Percentiles rank a stretch among this genome's conserved stretches.
Conservation (phyloP, 1,140 invertebrate genomes). For the Linepithema humile region DNA sequence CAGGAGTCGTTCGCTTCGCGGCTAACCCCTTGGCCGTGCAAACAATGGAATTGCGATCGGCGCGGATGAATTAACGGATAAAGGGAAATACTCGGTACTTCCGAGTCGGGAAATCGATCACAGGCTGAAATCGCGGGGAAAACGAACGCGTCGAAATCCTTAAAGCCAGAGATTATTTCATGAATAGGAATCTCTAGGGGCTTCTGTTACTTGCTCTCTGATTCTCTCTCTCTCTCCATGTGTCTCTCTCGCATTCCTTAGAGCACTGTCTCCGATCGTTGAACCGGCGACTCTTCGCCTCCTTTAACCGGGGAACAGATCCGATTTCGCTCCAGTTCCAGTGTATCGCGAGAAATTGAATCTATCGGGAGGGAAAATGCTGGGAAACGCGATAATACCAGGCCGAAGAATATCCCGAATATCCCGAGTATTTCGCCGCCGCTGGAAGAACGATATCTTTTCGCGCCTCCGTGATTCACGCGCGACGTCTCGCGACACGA, state of each 20-base stretch:
- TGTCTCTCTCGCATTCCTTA: constrained; percentile 6
- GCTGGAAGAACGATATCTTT: constrained; percentile 1
- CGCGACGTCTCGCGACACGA: background rate
- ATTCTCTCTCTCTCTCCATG: background rate
- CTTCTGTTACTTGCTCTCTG: background rate
- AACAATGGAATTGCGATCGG: constrained; percentile 53
- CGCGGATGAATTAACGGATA: constrained; percentile 43
- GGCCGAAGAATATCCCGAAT: constrained; percentile 1
- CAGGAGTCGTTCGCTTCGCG: background rate
- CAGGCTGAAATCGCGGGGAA: background rate
- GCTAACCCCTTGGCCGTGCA: background rate
- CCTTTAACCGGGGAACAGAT: constrained; percentile 29
- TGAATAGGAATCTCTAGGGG: constrained; percentile 1
- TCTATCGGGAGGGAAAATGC: constrained; percentile 20
- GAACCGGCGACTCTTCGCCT: constrained; percentile 10
- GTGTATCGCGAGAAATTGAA: constrained; percentile 34
- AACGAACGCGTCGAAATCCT: constrained; percentile 23
- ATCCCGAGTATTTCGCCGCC: background rate
- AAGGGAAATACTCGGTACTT: constrained; percentile 16
- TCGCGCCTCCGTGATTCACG: background rate
- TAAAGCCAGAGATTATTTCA: constrained; percentile 41
- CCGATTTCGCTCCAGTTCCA: constrained; percentile 50
- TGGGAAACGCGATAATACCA: background rate
- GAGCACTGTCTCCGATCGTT: constrained; percentile 6
- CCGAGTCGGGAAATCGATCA: constrained; percentile 18